These are phyloP conservation scores for Drosophila funebris DNA, from an alignment of 1,140 invertebrate species.

Conservation along the genomic window DNA sequence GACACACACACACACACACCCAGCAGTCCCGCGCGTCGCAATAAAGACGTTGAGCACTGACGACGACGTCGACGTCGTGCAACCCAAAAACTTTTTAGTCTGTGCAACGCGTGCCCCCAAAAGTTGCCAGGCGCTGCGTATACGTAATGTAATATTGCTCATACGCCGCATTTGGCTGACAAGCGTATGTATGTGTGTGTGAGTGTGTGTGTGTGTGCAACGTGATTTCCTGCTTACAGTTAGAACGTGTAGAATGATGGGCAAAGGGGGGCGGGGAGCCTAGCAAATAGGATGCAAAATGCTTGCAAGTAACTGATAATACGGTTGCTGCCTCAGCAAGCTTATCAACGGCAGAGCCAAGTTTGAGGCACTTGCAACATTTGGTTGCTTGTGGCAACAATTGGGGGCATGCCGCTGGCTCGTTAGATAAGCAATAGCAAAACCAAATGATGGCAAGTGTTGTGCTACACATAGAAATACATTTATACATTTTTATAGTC, in stretches of 20 bases:
- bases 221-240: slow-evolving; percentile 66
- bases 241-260: too few relatives aligned
- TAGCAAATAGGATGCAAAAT: slow-evolving; percentile 74
- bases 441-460: slow-evolving; percentile 26
- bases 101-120: slow-evolving; percentile 30
- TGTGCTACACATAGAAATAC: neutral
- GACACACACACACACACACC: slow-evolving; percentile 37
- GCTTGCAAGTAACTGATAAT: slow-evolving; percentile 83
- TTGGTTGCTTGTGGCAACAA: neutral
- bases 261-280: neutral
- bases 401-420: slow-evolving; percentile 16
- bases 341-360: slow-evolving; percentile 22
- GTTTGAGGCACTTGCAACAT: neutral
- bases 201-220: slow-evolving; percentile 42
- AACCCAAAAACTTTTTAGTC: slow-evolving; percentile 56
- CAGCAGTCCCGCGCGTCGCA: slow-evolving; percentile 41
- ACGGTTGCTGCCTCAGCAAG: slow-evolving; percentile 5
- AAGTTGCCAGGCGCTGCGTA: slow-evolving; percentile 63
- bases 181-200: neutral
- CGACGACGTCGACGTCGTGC: slow-evolving; percentile 6
- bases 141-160: slow-evolving; percentile 72
- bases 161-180: slow-evolving; percentile 63
- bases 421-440: slow-evolving; percentile 40
- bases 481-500: neutral
- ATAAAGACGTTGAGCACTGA: slow-evolving; percentile 68